phyloP scores from a whole-genome alignment of 2,797 vertebrate species.

The Propithecus deckenii region DNA sequence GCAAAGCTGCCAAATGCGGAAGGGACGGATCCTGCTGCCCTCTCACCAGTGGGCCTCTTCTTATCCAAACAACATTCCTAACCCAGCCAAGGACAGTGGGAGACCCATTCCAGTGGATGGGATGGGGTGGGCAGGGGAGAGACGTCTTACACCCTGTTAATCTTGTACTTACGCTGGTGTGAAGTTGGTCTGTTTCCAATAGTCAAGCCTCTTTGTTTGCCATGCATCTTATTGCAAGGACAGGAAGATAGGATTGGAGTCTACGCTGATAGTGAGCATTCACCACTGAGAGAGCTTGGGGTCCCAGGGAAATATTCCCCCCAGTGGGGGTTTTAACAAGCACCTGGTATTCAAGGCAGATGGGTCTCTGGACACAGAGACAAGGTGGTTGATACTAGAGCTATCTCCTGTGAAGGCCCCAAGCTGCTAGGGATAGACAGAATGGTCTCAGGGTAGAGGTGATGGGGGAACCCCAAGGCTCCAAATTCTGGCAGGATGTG shows the following conservation, averaged over 20 bases:
- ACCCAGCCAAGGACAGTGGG: background rate
- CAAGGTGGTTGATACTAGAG: background rate
- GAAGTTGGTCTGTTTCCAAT: background rate
- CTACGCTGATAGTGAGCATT: background rate
- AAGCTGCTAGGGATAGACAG: background rate
- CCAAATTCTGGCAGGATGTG: background rate
- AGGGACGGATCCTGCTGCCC: background rate
- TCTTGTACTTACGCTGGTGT: background rate
- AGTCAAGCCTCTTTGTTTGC: background rate
- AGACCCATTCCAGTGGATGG: background rate
- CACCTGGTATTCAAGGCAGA: background rate
- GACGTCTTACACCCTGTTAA: background rate
- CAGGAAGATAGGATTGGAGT: background rate
- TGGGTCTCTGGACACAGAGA: background rate
- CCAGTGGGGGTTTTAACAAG: background rate
- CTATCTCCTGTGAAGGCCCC: background rate
- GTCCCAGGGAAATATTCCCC: background rate
- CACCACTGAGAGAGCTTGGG: background rate
- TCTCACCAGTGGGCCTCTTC: background rate
- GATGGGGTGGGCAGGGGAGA: too few relatives aligned
- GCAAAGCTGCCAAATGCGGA: background rate
- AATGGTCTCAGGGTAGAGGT: background rate
- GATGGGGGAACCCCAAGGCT: background rate
- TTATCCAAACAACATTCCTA: background rate
- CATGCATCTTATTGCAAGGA: background rate